These are phyloP conservation scores for Centruroides vittatus DNA, from an alignment of 1,140 invertebrate species.

Conservation along the genomic window DNA sequence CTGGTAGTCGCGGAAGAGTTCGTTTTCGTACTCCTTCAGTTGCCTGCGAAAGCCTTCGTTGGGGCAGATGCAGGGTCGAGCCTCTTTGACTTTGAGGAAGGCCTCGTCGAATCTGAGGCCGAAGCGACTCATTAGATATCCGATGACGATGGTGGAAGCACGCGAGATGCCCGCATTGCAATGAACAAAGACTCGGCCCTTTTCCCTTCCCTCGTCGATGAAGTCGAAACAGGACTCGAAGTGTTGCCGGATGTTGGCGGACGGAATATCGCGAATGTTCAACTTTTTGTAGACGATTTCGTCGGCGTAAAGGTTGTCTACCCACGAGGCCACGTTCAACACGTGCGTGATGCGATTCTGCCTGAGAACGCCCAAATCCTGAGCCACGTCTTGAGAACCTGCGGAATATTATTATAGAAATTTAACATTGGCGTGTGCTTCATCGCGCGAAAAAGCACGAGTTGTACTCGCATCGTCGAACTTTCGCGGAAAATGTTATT, in stretches of 20 bases:
- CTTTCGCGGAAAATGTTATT: no score
- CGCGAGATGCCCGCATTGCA: slow-evolving; percentile 84
- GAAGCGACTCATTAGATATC: slow-evolving; percentile 57
- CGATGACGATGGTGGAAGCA: slow-evolving; percentile 66
- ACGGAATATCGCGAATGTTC: slow-evolving; percentile 24
- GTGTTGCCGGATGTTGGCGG: slow-evolving; percentile 15
- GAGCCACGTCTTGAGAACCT: slow-evolving; percentile 70
- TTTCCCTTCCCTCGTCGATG: slow-evolving; percentile 22
- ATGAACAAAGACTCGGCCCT: slow-evolving; percentile 60
- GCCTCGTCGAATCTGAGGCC: slow-evolving; percentile 48
- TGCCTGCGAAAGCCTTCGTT: slow-evolving; percentile 63
- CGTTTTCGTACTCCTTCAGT: slow-evolving; percentile 30
- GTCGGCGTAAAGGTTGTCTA: slow-evolving; percentile 23
- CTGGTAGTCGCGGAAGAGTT: neutral
- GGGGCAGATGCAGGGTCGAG: slow-evolving; percentile 50
- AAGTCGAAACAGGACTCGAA: slow-evolving; percentile 24
- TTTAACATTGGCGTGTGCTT: no score
- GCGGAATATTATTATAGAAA: slow-evolving; percentile 21
- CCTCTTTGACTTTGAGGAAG: slow-evolving; percentile 45
- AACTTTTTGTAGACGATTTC: slow-evolving; percentile 29
- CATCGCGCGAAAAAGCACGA: no score
- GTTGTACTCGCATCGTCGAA: no score
- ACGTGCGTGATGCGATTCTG: slow-evolving; percentile 48
- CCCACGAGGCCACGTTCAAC: slow-evolving; percentile 33
- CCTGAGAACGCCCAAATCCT: slow-evolving; percentile 38